Percentiles rank a stretch among this genome's conserved stretches.
Conservation (phyloP, 2,888 invertebrate genomes). For the Lissonota sp. region DNA sequence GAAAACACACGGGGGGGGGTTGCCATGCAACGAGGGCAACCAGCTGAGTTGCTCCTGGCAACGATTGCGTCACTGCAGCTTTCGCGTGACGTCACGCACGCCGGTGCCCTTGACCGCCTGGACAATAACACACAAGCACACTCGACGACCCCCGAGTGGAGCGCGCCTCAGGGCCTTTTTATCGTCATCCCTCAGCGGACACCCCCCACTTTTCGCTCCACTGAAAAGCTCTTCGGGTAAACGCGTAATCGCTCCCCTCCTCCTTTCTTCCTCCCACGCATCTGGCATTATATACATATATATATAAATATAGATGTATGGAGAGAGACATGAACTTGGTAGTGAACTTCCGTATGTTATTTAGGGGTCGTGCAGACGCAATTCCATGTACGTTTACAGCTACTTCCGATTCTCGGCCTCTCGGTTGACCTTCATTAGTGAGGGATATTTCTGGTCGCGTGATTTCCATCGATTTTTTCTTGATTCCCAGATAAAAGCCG, state of each 20-base stretch:
- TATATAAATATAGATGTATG: too few species aligned
- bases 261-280: neutral
- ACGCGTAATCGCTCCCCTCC: neutral
- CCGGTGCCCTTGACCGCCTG: slow-evolving; percentile 81
- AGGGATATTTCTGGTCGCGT: too few species aligned
- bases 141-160: slow-evolving; percentile 55
- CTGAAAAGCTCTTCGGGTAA: neutral
- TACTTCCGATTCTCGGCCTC: too few species aligned
- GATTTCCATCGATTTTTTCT: too few species aligned
- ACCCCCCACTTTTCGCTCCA: slow-evolving; percentile 15
- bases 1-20: slow-evolving; percentile 72
- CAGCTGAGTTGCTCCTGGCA: slow-evolving; percentile 78
- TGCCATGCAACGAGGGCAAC: slow-evolving; percentile 76
- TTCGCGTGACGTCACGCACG: slow-evolving; percentile 79
- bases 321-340: too few species aligned
- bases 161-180: slow-evolving; percentile 3
- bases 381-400: too few species aligned
- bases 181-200: slow-evolving; percentile 24
- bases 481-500: too few species aligned
- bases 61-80: slow-evolving; percentile 82
- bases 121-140: slow-evolving; percentile 57
- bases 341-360: too few species aligned
- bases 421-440: too few species aligned
- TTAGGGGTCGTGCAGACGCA: too few species aligned
- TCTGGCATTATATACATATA: neutral